A percentile compares a stretch with the other conserved stretches of the same genome.
These are phyloP conservation scores for Nansenia antarctica DNA, from an alignment of 2,113 vertebrate genomes.

Conservation along the genomic window DNA sequence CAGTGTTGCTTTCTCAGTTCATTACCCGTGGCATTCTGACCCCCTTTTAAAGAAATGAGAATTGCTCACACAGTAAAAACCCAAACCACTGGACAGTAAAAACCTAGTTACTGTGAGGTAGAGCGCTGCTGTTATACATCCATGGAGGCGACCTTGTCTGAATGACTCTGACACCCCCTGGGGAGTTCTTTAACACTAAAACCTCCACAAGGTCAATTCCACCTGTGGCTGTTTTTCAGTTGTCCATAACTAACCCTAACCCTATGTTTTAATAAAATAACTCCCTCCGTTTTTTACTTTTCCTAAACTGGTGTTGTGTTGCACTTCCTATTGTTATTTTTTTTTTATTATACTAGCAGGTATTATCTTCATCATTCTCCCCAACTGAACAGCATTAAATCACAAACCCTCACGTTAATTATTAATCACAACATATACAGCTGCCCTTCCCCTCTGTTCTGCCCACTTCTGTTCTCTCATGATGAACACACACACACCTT, in stretches of 20 bases:
- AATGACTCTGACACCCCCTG: neutral
- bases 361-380: too few relatives aligned
- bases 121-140: neutral
- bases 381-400: neutral
- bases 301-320: too few relatives aligned
- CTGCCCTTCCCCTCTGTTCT: neutral
- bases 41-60: neutral
- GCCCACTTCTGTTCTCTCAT: neutral
- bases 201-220: too few relatives aligned
- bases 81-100: neutral
- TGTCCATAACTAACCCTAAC: too few relatives aligned
- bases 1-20: neutral
- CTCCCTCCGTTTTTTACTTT: too few relatives aligned
- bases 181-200: too few relatives aligned
- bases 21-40: neutral
- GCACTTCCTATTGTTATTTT: too few relatives aligned
- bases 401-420: neutral
- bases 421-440: neutral
- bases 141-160: neutral
- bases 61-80: neutral
- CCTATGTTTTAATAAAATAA: too few relatives aligned
- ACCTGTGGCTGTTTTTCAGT: too few relatives aligned
- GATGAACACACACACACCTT: constrained; percentile 15
- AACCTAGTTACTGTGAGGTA: neutral
- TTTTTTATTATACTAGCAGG: too few relatives aligned